Conservation (phyloP, 2,888 invertebrate genomes). For the Meteorus colon region DNA sequence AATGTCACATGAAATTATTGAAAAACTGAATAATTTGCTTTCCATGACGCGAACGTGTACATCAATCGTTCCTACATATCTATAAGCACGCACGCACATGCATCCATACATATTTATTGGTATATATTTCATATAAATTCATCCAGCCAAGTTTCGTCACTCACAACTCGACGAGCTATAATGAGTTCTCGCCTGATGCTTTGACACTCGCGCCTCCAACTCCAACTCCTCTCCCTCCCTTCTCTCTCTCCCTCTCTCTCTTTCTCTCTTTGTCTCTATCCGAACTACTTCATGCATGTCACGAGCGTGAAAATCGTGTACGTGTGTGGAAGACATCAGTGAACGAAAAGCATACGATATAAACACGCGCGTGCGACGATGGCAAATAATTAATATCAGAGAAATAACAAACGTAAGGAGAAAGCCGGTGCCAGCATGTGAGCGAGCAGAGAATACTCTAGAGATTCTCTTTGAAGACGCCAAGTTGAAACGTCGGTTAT, state of each 20-base stretch:
- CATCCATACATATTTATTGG: not conserved
- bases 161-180: constrained; percentile 23
- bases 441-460: not conserved
- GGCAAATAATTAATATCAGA: constrained; percentile 67
- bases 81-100: not conserved
- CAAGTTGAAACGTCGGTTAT: constrained; percentile 47
- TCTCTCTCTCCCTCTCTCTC: not conserved
- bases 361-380: constrained; percentile 49
- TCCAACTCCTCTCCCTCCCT: constrained; percentile 25
- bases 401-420: constrained; percentile 24
- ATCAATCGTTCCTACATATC: not conserved
- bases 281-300: constrained; percentile 49
- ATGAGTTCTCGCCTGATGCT: constrained; percentile 50
- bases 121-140: not conserved
- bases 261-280: constrained; percentile 36
- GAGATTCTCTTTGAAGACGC: constrained; percentile 62
- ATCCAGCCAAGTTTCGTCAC: constrained; percentile 1
- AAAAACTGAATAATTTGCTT: constrained; percentile 24
- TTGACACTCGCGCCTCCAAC: constrained; percentile 40
- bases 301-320: constrained; percentile 42
- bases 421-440: not conserved
- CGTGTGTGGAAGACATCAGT: constrained; percentile 37
- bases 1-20: constrained; percentile 10
- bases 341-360: not conserved
- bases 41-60: not conserved